phyloP scores from a whole-genome alignment of 2,888 invertebrate genomes.

The Chirona hameri region DNA sequence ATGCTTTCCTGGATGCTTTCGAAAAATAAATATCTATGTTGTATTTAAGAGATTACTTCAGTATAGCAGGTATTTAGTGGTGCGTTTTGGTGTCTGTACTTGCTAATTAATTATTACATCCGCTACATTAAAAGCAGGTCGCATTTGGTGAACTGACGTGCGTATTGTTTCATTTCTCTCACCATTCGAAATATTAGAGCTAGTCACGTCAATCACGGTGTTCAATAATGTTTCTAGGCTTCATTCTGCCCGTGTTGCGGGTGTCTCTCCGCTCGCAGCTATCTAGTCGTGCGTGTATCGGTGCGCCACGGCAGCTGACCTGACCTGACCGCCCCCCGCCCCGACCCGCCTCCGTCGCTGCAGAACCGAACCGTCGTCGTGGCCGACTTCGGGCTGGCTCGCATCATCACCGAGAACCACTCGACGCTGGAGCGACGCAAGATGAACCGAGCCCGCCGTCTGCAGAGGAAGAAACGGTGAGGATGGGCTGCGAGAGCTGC shows the following conservation, averaged over 20 bases:
- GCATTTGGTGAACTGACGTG: no score
- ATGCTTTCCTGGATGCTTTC: no score
- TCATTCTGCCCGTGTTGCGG: not conserved
- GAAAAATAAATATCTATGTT: no score
- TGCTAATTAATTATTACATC: no score
- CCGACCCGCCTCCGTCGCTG: not conserved
- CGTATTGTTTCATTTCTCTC: no score
- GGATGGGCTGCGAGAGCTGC: not conserved
- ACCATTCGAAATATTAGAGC: no score
- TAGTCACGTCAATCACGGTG: no score
- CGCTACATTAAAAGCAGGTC: no score
- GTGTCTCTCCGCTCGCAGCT: not conserved
- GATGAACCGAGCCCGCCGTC: slow-evolving; percentile 41
- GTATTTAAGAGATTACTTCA: no score
- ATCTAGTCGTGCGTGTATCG: not conserved
- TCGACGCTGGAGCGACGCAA: slow-evolving; percentile 71
- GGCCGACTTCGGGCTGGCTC: slow-evolving; percentile 90
- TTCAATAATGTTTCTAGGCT: no score
- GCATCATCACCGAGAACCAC: slow-evolving; percentile 55
- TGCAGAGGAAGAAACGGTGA: slow-evolving; percentile 22
- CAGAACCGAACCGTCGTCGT: slow-evolving; percentile 87
- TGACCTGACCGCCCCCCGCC: not conserved
- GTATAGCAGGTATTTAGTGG: no score
- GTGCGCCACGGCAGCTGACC: not conserved
- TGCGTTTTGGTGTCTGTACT: no score